Percentiles rank a stretch among this genome's conserved stretches.
These are phyloP conservation scores for Sebastes taczanowskii DNA, from an alignment of 2,797 vertebrate genomes.

Conservation along the genomic window DNA sequence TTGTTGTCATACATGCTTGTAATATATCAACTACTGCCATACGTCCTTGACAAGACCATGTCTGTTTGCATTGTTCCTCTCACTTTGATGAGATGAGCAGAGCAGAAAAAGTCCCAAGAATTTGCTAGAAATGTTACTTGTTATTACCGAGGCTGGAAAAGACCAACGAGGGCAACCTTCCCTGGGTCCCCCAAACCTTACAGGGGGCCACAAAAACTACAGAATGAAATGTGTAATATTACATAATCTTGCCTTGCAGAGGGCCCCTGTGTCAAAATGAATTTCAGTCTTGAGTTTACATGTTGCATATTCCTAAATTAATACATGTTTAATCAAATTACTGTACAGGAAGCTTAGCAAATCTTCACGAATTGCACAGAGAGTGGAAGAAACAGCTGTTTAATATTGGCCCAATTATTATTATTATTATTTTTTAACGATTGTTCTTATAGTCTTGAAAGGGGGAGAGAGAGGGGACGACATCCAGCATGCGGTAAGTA, in stretches of 20 bases:
- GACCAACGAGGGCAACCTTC: too few species aligned
- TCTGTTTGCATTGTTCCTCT: not conserved
- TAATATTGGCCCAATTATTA: not conserved
- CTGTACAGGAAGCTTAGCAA: not conserved
- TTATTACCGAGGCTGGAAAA: not conserved
- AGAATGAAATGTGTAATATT: not conserved
- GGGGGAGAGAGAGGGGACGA: too few species aligned
- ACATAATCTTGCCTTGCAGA: not conserved
- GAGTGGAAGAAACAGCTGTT: fast-evolving
- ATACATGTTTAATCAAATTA: not conserved
- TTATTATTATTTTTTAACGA: too few species aligned
- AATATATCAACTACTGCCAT: not conserved
- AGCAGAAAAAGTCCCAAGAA: not conserved
- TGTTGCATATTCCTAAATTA: not conserved
- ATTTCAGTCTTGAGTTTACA: not conserved
- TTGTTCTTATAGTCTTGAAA: too few species aligned
- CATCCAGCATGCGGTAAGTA: too few species aligned
- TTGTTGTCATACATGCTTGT: not conserved
- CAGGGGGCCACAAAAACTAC: not conserved
- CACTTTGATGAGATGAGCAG: not conserved
- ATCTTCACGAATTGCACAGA: not conserved
- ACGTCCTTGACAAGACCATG: not conserved
- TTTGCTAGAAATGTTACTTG: not conserved
- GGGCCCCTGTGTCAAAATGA: not conserved
- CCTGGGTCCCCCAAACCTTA: not conserved